A percentile compares a stretch with the other conserved stretches of the same genome.
Conservation (phyloP, 2,113 vertebrate genomes). For the Anoura caudifer region DNA sequence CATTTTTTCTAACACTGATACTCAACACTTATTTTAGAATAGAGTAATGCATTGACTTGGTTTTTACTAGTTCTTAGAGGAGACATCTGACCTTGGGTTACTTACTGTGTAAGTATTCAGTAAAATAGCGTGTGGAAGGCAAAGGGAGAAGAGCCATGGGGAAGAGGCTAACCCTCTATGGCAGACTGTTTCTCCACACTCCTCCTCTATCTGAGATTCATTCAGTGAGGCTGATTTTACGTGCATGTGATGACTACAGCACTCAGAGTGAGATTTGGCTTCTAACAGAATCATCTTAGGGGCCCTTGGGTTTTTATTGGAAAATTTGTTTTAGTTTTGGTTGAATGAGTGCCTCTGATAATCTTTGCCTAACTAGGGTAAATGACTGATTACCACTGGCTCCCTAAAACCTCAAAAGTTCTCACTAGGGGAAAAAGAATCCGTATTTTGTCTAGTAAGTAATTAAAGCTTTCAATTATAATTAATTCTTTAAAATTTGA, state of each 20-base stretch:
- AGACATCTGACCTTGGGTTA: not conserved
- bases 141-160: not conserved
- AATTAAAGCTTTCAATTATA: not conserved
- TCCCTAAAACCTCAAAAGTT: not conserved
- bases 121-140: not conserved
- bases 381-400: not conserved
- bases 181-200: not conserved
- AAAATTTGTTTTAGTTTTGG: conserved; percentile 33
- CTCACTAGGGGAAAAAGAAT: not conserved
- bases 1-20: not conserved
- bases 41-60: not conserved
- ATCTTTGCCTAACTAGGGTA: not conserved
- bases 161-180: not conserved
- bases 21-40: not conserved
- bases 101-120: not conserved
- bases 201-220: not conserved
- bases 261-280: not conserved
- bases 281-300: conserved; percentile 2
- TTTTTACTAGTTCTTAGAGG: not conserved
- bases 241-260: not conserved
- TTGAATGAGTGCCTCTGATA: not conserved
- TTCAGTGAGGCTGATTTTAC: not conserved
- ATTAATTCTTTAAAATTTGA: not conserved
- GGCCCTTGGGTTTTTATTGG: not conserved
- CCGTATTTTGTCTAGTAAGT: not conserved